Percentiles rank a stretch among this genome's conserved stretches.
phyloP scores from a whole-genome alignment of 2,888 invertebrate genomes.

The Helobdella robusta region DNA sequence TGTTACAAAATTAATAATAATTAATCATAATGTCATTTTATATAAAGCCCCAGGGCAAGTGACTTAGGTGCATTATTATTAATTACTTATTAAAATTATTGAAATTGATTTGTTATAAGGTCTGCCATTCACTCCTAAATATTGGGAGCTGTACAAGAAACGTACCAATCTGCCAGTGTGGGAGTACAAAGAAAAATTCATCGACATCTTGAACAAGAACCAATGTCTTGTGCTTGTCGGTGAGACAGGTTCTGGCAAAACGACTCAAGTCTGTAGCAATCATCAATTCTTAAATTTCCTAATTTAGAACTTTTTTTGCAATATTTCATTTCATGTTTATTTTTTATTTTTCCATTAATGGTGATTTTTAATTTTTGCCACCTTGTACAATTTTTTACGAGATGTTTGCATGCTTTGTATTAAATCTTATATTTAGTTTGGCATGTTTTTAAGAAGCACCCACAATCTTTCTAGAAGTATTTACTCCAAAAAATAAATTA shows the following conservation, averaged over 20 bases:
- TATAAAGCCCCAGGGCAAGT: not conserved
- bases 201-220: constrained; percentile 79
- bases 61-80: not conserved
- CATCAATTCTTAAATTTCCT: no score
- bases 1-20: not conserved
- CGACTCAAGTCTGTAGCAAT: constrained; percentile 67
- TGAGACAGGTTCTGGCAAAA: constrained; percentile 97
- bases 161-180: constrained; percentile 88
- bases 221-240: constrained; percentile 93
- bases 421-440: not conserved
- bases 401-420: not conserved
- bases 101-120: constrained; percentile 49
- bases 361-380: not conserved
- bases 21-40: not conserved
- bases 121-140: constrained; percentile 74
- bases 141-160: constrained; percentile 73
- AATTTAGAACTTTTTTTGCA: not conserved
- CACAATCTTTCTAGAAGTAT: no score
- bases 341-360: not conserved
- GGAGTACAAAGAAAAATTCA: constrained; percentile 92
- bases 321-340: not conserved
- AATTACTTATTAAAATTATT: constrained; percentile 1
- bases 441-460: not conserved
- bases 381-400: not conserved
- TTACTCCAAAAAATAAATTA: no score